These are phyloP conservation scores for Lytechinus variegatus DNA, from an alignment of 35 echinoderm and acorn worm species.

Conservation along the genomic window DNA sequence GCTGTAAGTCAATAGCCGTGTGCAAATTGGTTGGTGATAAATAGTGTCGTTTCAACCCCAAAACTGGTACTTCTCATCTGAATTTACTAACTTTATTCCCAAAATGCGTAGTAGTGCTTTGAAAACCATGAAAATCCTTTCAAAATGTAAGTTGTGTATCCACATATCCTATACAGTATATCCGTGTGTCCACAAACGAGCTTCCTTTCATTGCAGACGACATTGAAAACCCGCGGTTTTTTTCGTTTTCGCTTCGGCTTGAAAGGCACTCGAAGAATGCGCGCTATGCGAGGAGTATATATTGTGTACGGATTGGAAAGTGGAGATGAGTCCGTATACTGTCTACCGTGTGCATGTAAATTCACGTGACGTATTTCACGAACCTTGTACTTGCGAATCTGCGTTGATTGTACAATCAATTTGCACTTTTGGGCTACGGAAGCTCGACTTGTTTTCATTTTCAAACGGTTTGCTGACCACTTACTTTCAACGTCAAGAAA, in stretches of 20 bases:
- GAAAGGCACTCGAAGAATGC: conserved; percentile 22
- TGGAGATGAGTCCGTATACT: neutral
- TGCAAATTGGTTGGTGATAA: neutral
- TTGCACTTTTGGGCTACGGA: neutral
- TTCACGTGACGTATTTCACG: neutral
- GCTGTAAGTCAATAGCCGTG: neutral
- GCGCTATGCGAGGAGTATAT: conserved; percentile 27
- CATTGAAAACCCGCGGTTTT: neutral
- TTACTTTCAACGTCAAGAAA: neutral
- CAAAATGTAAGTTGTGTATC: neutral
- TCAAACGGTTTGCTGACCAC: neutral
- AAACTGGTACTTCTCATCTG: neutral
- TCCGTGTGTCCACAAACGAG: neutral
- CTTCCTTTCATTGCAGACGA: conserved; percentile 14
- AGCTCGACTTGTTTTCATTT: neutral
- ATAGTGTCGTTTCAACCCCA: neutral
- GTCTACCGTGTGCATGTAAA: neutral
- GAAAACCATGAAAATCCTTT: neutral
- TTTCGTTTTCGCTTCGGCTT: neutral
- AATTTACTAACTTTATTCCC: neutral
- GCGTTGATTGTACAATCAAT: neutral
- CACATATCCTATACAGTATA: neutral
- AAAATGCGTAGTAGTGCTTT: neutral
- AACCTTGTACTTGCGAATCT: neutral
- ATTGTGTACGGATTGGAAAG: neutral